These are phyloP conservation scores for Cisticola juncidis DNA, from an alignment of 2,113 vertebrate genomes.

Conservation along the genomic window DNA sequence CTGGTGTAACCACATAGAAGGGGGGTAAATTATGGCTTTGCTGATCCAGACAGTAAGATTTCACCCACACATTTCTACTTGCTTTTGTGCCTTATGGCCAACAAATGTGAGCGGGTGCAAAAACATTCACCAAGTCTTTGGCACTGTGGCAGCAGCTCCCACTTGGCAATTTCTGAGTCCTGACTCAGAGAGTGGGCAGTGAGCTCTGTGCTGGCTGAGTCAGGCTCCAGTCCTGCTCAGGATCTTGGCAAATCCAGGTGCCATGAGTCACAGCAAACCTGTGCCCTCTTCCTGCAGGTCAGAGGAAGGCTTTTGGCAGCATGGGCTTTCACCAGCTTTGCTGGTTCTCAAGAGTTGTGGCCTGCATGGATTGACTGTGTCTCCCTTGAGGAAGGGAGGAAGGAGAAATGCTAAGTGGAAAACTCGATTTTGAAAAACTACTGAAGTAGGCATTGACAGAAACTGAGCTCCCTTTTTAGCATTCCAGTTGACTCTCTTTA, in stretches of 20 bases:
- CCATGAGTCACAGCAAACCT: neutral
- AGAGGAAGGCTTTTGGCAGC: neutral
- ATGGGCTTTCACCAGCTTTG: neutral
- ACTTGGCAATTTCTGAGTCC: neutral
- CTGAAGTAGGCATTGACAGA: neutral
- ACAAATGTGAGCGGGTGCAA: rapidly evolving
- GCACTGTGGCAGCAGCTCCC: neutral
- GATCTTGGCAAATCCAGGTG: neutral
- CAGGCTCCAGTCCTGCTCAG: neutral
- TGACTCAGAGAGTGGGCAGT: neutral
- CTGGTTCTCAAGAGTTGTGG: neutral
- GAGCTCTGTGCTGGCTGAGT: neutral
- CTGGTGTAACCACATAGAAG: neutral
- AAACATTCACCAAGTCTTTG: neutral
- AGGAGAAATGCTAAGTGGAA: neutral
- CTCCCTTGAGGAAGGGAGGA: neutral
- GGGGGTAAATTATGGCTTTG: neutral
- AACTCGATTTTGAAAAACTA: neutral
- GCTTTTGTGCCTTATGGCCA: neutral
- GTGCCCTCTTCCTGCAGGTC: neutral
- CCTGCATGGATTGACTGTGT: neutral
- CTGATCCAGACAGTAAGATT: neutral
- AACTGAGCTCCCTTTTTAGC: neutral
- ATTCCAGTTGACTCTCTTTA: conserved; percentile 20
- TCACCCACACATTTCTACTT: neutral